phyloP scores from a whole-genome alignment of 2,113 vertebrate genomes.

The Canis aureus region DNA sequence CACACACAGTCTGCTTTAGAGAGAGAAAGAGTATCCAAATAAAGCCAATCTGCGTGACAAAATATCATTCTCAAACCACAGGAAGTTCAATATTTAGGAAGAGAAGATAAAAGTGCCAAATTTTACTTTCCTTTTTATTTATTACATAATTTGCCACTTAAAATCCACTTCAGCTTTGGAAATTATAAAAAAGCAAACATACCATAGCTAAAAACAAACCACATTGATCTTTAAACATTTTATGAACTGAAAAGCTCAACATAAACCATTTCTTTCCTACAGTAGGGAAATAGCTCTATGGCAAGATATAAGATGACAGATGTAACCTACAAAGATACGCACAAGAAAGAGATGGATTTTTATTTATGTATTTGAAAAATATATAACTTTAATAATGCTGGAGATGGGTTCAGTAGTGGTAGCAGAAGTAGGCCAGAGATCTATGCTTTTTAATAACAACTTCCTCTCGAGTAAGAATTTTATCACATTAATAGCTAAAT shows the following conservation, averaged over 20 bases:
- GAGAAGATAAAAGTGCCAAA: background rate
- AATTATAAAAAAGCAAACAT: background rate
- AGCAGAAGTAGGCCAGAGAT: conserved; percentile 84
- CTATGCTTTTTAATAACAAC: conserved; percentile 89
- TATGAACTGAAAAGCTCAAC: background rate
- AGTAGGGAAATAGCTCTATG: background rate
- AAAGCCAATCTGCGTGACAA: background rate
- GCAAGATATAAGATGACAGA: conserved; percentile 23
- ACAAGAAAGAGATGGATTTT: background rate
- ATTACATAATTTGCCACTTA: conserved; percentile 55
- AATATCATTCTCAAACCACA: background rate
- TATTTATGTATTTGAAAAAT: conserved; percentile 78
- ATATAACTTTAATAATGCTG: conserved; percentile 79
- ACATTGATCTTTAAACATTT: conserved; percentile 43
- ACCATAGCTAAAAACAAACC: background rate
- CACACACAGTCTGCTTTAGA: accelerated
- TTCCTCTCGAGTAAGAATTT: conserved; percentile 78
- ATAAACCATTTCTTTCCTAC: background rate
- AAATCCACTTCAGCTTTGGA: conserved; percentile 44
- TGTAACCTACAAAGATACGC: conserved; percentile 24
- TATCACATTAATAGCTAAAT: conserved; percentile 85
- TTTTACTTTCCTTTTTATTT: conserved; percentile 60
- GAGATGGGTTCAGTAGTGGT: conserved; percentile 57
- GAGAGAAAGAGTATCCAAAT: background rate
- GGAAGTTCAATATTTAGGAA: background rate